Base-by-base conservation (phyloP, 2,797 vertebrate genomes). In the Paedocypris micromegethes region DNA sequence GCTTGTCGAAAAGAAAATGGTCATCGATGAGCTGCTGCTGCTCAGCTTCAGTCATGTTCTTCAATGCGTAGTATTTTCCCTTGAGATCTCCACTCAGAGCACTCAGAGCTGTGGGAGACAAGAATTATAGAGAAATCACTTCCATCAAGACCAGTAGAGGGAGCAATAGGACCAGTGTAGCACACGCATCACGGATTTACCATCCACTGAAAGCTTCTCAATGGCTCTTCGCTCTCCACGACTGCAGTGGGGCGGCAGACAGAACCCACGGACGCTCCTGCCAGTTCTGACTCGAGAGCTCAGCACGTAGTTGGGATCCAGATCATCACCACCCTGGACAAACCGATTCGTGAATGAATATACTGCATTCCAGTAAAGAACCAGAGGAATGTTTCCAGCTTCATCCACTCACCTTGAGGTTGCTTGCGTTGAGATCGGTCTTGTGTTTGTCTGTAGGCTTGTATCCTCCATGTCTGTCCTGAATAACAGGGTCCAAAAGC, bases 1-100 rank as follows among this genome's bases (percentile, higher is more conserved):
- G 95, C 79, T 97, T 98, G 85, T 98, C 95, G 58, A 97, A 97
- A 77, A 98, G 88, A 86, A 98, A 98, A 84, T 98, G 95, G 82
- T 98, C 95, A 49, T 97, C 94, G 44, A 98, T 98, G 68, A 98
- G 92, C 86, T 95, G 93, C 85, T 97, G 93, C 83, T 98, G 94
- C 81, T 98, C 93, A 0, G 89, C 90, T 0, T 97, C 94, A 0
- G 92, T 92, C 95, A 97, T 97, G 86, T 90, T 91, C 84, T 93
- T 94, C 83, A 97, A 83, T 58, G 95, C 91, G 58, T 93, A 98
- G 80, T 97, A 97, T 64, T 90, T 93, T 37, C 95, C 95, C 53
- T 94, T 92, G 81, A 98, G 91, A 84, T 98, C 94, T 58, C 94
- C 96, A 2, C 83, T 83, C 83, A 98, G 86, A 41, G 91, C 90